Evolutionary conservation across 92 coral and sea anemone genomes (phyloP).

Genomic region (Zoanthus solanderi): DNA sequence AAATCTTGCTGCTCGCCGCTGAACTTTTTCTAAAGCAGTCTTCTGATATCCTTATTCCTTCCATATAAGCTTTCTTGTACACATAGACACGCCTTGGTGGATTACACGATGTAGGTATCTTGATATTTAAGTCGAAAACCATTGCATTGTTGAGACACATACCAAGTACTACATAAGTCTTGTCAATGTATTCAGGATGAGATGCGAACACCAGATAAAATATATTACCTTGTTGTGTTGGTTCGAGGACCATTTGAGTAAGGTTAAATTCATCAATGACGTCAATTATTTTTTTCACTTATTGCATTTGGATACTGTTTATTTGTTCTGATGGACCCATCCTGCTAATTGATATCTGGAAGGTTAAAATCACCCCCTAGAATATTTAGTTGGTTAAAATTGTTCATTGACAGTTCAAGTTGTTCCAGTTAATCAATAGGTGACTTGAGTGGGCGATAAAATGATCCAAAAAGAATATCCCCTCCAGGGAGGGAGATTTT

Average conservation of each 20-base stretch:
- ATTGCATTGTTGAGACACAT: slow-evolving; percentile 26
- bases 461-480: background rate
- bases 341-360: slow-evolving; percentile 13
- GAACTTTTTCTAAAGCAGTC: too few relatives aligned
- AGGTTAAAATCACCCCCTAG: slow-evolving; percentile 1
- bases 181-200: slow-evolving; percentile 40
- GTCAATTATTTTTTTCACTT: slow-evolving; percentile 17
- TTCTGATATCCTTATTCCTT: background rate
- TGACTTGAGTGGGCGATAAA: slow-evolving; percentile 29
- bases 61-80: slow-evolving; percentile 47
- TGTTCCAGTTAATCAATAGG: background rate
- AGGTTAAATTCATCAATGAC: background rate
- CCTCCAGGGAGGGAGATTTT: slow-evolving; percentile 26
- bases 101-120: slow-evolving; percentile 21
- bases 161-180: slow-evolving; percentile 49
- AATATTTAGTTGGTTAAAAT: background rate
- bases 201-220: slow-evolving; percentile 44
- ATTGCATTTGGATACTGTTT: slow-evolving; percentile 24
- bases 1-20: too few relatives aligned
- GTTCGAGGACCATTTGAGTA: slow-evolving; percentile 34
- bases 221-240: slow-evolving; percentile 35
- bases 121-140: slow-evolving; percentile 25
- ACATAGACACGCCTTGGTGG: slow-evolving; percentile 31
- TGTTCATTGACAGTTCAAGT: slow-evolving; percentile 13
- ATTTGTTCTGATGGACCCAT: slow-evolving; percentile 3